phyloP scores from a whole-genome alignment of 2,113 vertebrate species.

The Scytalopus superciliaris region DNA sequence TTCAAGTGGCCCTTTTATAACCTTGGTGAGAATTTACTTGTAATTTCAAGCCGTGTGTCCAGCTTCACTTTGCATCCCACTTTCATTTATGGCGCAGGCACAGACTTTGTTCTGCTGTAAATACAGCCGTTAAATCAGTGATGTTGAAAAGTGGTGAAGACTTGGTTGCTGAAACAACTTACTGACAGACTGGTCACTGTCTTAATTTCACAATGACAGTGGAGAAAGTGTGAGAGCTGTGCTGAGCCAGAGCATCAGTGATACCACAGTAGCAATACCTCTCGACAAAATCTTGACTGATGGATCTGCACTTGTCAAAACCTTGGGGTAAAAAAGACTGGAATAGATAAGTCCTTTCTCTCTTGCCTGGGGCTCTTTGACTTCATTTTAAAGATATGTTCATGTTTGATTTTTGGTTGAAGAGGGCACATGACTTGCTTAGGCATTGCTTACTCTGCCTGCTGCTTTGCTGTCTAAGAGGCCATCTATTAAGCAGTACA shows the following conservation, averaged over 20 bases:
- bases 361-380: neutral
- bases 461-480: constrained; percentile 2
- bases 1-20: constrained; percentile 47
- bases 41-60: constrained; percentile 24
- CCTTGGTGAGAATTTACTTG: constrained; percentile 48
- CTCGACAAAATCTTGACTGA: neutral
- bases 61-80: neutral
- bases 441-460: neutral
- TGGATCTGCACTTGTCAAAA: neutral
- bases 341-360: neutral
- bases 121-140: neutral
- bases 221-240: neutral
- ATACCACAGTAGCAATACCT: neutral
- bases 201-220: neutral
- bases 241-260: neutral
- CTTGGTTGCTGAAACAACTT: neutral
- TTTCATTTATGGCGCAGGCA: neutral
- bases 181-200: neutral
- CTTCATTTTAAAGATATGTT: neutral
- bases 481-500: neutral
- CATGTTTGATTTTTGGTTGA: neutral
- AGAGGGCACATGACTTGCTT: neutral
- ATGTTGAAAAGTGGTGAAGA: neutral
- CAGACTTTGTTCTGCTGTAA: neutral
- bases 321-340: neutral